These are phyloP conservation scores for Metridium senile DNA, from an alignment of 92 coral and sea anemone genomes.

Conservation along the genomic window DNA sequence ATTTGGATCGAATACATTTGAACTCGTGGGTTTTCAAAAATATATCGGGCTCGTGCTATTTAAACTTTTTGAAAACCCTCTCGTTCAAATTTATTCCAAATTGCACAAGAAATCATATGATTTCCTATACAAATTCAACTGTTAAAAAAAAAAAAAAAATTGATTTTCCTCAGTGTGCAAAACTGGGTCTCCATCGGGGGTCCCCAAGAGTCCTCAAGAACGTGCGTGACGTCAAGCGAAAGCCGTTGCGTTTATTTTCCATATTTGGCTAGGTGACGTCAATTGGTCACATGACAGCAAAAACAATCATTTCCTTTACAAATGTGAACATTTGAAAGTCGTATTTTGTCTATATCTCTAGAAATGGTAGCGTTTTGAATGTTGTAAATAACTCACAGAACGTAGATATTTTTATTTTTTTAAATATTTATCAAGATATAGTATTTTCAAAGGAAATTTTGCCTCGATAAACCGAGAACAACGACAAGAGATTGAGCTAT, in stretches of 20 bases:
- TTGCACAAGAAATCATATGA: too few species aligned
- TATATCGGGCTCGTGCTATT: too few species aligned
- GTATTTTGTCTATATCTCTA: conserved; percentile 11
- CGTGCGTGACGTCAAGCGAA: background rate
- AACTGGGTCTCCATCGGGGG: too few species aligned
- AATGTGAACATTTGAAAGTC: conserved; percentile 6
- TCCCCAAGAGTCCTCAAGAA: too few species aligned
- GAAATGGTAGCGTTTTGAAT: conserved; percentile 14
- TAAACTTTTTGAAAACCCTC: too few species aligned
- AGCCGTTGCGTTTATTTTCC: background rate
- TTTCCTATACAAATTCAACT: too few species aligned
- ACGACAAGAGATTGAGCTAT: background rate
- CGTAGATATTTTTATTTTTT: conserved; percentile 23
- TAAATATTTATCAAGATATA: background rate
- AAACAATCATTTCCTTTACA: conserved; percentile 29
- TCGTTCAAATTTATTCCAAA: too few species aligned
- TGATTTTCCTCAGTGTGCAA: too few species aligned
- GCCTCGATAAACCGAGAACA: conserved; percentile 3
- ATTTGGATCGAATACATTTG: too few species aligned
- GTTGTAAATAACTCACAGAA: conserved; percentile 17
- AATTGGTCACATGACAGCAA: conserved; percentile 44
- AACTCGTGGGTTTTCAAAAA: too few species aligned
- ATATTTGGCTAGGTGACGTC: conserved; percentile 6
- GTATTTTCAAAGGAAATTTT: background rate
- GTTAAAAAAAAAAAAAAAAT: too few species aligned